Conservation (phyloP, 2,797 vertebrate genomes). For the Sternarchorhynchus goeldii region DNA sequence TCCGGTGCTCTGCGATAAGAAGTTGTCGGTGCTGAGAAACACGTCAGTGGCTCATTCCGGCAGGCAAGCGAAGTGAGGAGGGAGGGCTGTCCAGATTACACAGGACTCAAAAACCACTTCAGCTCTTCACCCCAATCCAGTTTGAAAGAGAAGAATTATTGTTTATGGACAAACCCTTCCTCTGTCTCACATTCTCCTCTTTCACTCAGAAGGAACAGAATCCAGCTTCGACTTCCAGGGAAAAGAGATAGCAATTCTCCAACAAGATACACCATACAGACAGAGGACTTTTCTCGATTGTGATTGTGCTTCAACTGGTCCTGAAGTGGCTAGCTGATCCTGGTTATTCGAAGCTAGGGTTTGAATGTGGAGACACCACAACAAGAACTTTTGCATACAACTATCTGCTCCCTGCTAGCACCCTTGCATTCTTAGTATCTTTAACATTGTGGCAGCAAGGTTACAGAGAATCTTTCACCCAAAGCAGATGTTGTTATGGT, state of each 20-base stretch:
- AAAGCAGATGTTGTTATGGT: no score
- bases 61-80: conserved; percentile 55
- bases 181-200: conserved; percentile 38
- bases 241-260: neutral
- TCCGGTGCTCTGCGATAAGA: conserved; percentile 73
- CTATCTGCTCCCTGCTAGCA: no score
- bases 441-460: no score
- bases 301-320: neutral
- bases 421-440: no score
- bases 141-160: conserved; percentile 21
- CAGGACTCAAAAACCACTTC: conserved; percentile 67
- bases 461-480: no score
- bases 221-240: neutral
- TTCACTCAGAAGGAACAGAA: neutral
- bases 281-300: neutral
- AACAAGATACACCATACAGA: neutral
- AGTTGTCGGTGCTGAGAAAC: conserved; percentile 85
- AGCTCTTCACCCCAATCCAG: conserved; percentile 58
- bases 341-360: no score
- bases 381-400: no score
- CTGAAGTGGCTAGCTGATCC: no score
- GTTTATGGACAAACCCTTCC: conserved; percentile 21
- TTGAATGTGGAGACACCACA: no score
- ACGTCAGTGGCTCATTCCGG: conserved; percentile 70
- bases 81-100: conserved; percentile 78